phyloP scores from a whole-genome alignment of 2,797 vertebrate species.

The Pangasius macronema region DNA sequence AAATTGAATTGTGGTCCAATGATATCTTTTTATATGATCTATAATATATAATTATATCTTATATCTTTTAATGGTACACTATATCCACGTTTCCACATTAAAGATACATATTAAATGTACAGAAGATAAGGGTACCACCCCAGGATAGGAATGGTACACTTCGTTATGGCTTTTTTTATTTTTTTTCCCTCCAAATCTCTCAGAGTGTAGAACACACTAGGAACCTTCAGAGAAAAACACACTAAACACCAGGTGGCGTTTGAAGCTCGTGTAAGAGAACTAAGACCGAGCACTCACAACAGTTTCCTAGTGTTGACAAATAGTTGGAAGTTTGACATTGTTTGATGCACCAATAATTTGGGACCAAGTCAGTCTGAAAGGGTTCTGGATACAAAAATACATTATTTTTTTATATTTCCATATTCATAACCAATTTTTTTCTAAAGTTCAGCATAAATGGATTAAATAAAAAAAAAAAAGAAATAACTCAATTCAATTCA shows the following conservation, averaged over 20 bases:
- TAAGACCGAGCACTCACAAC: background rate
- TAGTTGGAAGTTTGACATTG: background rate
- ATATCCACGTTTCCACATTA: background rate
- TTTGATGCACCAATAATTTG: background rate
- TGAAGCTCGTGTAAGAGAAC: background rate
- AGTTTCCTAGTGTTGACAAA: background rate
- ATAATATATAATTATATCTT: background rate
- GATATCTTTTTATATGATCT: background rate
- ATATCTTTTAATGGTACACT: background rate
- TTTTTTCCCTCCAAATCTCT: background rate
- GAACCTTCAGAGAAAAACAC: background rate
- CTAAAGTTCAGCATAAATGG: too few relatives aligned
- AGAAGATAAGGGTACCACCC: background rate
- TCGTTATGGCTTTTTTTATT: background rate
- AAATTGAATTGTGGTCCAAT: background rate
- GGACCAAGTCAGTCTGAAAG: background rate
- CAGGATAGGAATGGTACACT: background rate
- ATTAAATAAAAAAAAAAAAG: background rate
- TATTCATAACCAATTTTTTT: background rate
- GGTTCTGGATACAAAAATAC: background rate
- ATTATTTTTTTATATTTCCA: too few relatives aligned
- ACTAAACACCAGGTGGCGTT: conserved; percentile 2
- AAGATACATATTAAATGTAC: background rate
- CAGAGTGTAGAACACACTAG: background rate
- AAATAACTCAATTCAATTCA: background rate